phyloP scores from a whole-genome alignment of 53 echinoderm and acorn worm genomes.

The Echinometra lucunter region DNA sequence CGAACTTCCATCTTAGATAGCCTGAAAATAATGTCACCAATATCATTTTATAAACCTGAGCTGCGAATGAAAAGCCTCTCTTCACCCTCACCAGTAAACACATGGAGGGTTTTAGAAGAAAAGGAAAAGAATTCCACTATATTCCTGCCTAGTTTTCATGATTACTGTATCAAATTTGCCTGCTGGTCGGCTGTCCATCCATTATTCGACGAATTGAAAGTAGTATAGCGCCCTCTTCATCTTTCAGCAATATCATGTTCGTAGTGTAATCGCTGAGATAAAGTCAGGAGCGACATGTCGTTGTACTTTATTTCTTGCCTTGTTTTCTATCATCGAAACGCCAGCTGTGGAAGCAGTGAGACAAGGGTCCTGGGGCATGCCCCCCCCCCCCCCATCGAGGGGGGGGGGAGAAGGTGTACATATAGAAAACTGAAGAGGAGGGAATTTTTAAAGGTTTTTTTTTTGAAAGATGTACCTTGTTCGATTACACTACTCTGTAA shows the following conservation, averaged over 20 bases:
- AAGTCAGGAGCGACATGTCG: background rate
- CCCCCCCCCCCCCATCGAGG: no score
- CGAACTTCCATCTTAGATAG: constrained; percentile 25
- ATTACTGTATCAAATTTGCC: background rate
- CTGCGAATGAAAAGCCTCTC: background rate
- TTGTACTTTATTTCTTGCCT: background rate
- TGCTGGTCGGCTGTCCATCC: constrained; percentile 4
- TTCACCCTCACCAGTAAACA: background rate
- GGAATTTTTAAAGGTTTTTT: no score
- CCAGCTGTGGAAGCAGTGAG: no score
- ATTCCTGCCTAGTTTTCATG: background rate
- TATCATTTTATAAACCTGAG: background rate
- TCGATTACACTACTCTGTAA: no score
- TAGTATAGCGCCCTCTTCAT: background rate
- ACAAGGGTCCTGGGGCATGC: no score
- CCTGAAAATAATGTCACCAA: background rate
- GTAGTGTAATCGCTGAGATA: background rate
- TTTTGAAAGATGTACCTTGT: no score
- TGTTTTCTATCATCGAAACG: background rate
- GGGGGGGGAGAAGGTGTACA: no score
- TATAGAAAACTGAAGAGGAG: no score
- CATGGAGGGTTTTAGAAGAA: background rate
- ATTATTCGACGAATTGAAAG: background rate
- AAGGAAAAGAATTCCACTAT: background rate
- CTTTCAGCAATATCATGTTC: background rate